Conservation (phyloP, 2,888 invertebrate species). For the Chouioia cunea region DNA sequence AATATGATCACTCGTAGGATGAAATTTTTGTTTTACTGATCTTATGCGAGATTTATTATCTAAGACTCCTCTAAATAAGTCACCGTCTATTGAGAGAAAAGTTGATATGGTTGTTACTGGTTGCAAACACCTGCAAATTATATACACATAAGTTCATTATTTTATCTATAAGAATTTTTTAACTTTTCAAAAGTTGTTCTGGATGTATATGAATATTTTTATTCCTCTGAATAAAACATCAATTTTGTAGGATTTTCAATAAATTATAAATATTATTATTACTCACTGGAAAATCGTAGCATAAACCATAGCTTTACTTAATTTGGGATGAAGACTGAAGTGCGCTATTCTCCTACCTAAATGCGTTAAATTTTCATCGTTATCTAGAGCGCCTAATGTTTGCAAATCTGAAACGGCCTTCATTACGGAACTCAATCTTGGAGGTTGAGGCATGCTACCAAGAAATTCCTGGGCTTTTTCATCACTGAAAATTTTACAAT, state of each 20-base stretch:
- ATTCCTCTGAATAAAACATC: slow-evolving; percentile 7
- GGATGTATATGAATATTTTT: background rate
- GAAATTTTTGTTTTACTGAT: slow-evolving; percentile 70
- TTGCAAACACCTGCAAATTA: slow-evolving; percentile 68
- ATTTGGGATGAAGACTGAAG: slow-evolving; percentile 74
- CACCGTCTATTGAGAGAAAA: slow-evolving; percentile 69
- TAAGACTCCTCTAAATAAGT: slow-evolving; percentile 71
- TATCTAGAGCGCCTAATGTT: slow-evolving; percentile 72
- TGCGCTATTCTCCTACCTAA: slow-evolving; percentile 72
- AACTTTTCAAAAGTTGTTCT: slow-evolving; percentile 2
- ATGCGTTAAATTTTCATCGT: slow-evolving; percentile 74
- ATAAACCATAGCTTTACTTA: slow-evolving; percentile 74
- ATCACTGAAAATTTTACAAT: slow-evolving; percentile 75
- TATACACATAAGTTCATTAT: slow-evolving; percentile 8
- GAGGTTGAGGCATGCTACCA: slow-evolving; percentile 75
- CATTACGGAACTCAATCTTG: slow-evolving; percentile 69
- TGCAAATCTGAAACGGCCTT: slow-evolving; percentile 75
- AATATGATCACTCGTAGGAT: slow-evolving; percentile 74
- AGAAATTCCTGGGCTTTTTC: slow-evolving; percentile 74
- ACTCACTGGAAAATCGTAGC: slow-evolving; percentile 70
- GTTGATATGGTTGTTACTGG: slow-evolving; percentile 71
- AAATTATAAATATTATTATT: background rate
- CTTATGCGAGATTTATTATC: slow-evolving; percentile 71
- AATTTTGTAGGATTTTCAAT: background rate
- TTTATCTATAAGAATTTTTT: slow-evolving; percentile 11